Evolutionary conservation across 2,888 invertebrate genomes (phyloP), one percentile per base, ranked within the genome.

Genomic region (Cistogaster globosa): DNA sequence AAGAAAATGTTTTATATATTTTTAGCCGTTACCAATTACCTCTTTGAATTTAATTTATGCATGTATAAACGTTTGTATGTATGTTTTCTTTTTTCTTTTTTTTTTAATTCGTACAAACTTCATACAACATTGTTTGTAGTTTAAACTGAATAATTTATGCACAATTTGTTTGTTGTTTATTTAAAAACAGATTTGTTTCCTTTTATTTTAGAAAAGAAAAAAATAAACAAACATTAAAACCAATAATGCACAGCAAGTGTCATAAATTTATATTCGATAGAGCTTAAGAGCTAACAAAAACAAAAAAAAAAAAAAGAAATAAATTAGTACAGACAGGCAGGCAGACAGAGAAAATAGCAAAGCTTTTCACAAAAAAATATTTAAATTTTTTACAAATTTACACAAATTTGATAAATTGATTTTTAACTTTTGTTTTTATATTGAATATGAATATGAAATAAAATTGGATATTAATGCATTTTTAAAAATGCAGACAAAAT

Each of bases 231-330:
- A 81, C 68, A 69, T 68, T 81, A 48, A 75, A 81, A 62, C 62
- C 81, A 81, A 79, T 81, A 75, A 81, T 75, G 68, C 68, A 75
- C 55, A 68, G 62, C 68, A 75, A 81, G 48, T 75, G 75, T 81
- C 81, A 81, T 75, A 81, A 81, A 81, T 81, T 75, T 75, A 18
- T 62, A 81, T 69, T 75, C 68, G 38, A 62, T 63, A 75, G 62
- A 74, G 68, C 62, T 75, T 55, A 62, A 81, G n/a, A 69, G 32
- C 38, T 71, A 45, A 45, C 60, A 71, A 71, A 55, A 79, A 45
- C 38, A 79, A 45, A 45, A 68, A 71, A 71, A 55, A 79, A 45
- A 65, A 71, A 45, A 42, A 32, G 22, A 38, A n/a, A 68, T 68
- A 67, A 77, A 57, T 60, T 58, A 58, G 8, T 57, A 20, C 16